These are phyloP conservation scores for Rhingia rostrata DNA, from an alignment of 2,888 invertebrate genomes.

Conservation along the genomic window DNA sequence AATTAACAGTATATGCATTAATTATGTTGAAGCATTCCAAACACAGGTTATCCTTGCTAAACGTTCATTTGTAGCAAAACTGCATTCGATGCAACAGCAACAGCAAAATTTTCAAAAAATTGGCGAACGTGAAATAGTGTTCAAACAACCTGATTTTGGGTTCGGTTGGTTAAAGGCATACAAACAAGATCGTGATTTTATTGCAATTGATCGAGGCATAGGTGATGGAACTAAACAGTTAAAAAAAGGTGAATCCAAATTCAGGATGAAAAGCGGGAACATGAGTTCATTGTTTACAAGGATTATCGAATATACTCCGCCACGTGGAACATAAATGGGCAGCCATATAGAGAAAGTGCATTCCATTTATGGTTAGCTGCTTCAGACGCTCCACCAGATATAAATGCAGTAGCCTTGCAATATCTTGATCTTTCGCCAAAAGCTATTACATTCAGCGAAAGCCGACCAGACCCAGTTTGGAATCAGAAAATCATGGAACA, in stretches of 20 bases:
- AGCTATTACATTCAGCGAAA: slow-evolving; percentile 97
- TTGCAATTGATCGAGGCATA: slow-evolving; percentile 75
- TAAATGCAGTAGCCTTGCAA: slow-evolving; percentile 98
- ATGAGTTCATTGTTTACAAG: slow-evolving; percentile 81
- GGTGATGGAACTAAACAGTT: slow-evolving; percentile 76
- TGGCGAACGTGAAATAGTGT: slow-evolving; percentile 24
- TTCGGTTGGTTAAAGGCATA: slow-evolving; percentile 81
- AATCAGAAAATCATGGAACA: slow-evolving; percentile 89
- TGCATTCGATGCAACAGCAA: not conserved
- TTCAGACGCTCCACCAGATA: slow-evolving; percentile 91
- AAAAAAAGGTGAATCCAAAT: slow-evolving; percentile 77
- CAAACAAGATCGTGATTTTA: slow-evolving; percentile 79
- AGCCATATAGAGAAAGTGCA: slow-evolving; percentile 87
- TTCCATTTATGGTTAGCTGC: slow-evolving; percentile 91
- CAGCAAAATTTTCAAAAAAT: slow-evolving; percentile 16
- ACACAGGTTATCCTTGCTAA: slow-evolving; percentile 78
- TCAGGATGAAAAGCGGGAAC: slow-evolving; percentile 81
- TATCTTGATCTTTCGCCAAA: slow-evolving; percentile 98
- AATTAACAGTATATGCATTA: slow-evolving; percentile 75
- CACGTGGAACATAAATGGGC: slow-evolving; percentile 99
- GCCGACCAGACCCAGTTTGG: slow-evolving; percentile 96
- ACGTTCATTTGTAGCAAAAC: slow-evolving; percentile 73
- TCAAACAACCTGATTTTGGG: slow-evolving; percentile 38
- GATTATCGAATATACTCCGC: slow-evolving; percentile 89
- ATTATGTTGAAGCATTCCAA: slow-evolving; percentile 79